Base-by-base conservation (phyloP, 2,888 invertebrate genomes). In the Microplitis deprimator region DNA sequence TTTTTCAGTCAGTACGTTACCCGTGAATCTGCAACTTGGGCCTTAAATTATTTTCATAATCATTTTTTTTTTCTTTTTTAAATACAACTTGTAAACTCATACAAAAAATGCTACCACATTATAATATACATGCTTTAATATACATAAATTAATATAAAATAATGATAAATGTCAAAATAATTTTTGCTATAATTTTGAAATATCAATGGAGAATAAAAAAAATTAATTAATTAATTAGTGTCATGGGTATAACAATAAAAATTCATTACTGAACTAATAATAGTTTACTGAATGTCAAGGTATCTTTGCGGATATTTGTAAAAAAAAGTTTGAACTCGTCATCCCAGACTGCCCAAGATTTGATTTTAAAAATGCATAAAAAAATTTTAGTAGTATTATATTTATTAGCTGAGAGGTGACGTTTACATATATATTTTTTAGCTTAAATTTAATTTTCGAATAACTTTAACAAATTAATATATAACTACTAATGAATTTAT, bases 1-100 rank as follows among this genome's bases (percentile, higher is more conserved):
- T 50, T 50, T 50, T 50, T 50, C 50, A 50, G 50, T 50, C 13
- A 13, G 50, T 50, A 50, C 50, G 50, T 50, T 71, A 60, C 40
- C 62, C 16, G 61, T 60, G 62, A 62, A 61, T 67, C 62, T 17
- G 50, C 8, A n/a, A 8, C 50, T 50, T 50, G 8, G 13, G 50
- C 13, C 50, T 10, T 13, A 50, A 50, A 13, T 13, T 13, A 50
- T 13, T 65, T 29, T 13, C 6, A 65, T 5, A 29, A 29, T 38
- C 38, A 16, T 16, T 16, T 62, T 17, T 62, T 62, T 4, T 29
- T 29, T 29, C 4, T 29, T 29, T 2, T 29, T 29, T 29, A 29
- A 3, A 29, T 29, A 29, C 29, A 29, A 29, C 29, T 29, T 29
- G 29, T 29, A 29, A 29, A 29, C 29, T 29, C 4, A 29, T 29